Percentiles rank a stretch among this genome's conserved stretches.
Conservation (phyloP, 2,113 vertebrate species). For the Prochilodus magdalenae region DNA sequence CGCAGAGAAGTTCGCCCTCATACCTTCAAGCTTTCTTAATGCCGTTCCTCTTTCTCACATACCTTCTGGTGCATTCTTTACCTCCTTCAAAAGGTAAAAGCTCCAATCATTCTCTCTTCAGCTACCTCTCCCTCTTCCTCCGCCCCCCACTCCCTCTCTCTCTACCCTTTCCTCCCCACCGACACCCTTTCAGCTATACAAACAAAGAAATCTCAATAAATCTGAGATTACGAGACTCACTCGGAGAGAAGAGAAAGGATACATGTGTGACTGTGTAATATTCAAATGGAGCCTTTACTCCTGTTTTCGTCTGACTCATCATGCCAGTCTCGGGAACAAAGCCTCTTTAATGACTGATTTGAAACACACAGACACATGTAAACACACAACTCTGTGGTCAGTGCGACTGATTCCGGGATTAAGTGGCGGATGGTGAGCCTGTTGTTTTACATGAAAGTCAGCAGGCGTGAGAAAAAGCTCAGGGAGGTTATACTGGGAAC, state of each 20-base stretch:
- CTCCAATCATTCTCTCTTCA: constrained; percentile 15
- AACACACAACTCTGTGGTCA: too few relatives aligned
- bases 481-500: too few relatives aligned
- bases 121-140: neutral
- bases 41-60: neutral
- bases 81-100: neutral
- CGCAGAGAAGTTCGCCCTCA: too few relatives aligned
- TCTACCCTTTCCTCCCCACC: neutral
- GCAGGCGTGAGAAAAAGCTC: too few relatives aligned
- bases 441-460: too few relatives aligned
- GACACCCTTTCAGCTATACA: neutral
- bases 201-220: neutral
- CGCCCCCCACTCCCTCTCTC: neutral
- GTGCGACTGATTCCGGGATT: too few relatives aligned
- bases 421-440: too few relatives aligned
- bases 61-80: neutral
- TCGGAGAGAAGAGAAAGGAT: constrained; percentile 7
- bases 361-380: neutral
- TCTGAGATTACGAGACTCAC: neutral
- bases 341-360: neutral
- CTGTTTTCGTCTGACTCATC: constrained; percentile 26
- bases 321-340: constrained; percentile 4
- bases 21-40: neutral
- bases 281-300: neutral
- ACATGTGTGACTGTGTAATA: constrained; percentile 18